Base-by-base conservation (phyloP, 2,113 vertebrate species). In the Promerops cafer region DNA sequence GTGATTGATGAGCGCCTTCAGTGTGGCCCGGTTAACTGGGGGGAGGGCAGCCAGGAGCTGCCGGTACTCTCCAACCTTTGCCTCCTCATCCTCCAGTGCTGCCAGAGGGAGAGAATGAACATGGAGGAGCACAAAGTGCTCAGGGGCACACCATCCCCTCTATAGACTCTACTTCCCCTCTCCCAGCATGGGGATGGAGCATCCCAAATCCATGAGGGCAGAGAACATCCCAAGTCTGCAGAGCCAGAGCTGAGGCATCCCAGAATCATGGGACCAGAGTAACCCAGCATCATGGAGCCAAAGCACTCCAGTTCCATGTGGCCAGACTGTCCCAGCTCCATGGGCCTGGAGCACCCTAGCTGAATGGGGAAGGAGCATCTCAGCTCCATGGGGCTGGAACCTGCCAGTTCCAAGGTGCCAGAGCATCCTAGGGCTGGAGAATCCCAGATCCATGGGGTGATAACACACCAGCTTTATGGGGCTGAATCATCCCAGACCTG, bases 1-100 rank as follows among this genome's bases (percentile, higher is more conserved):
- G 94, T 99, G 99, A 96, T 99, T 98, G 95, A 99, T 98, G n/a
- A 99, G 98, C 0, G 99, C 98, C 95, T 99, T 99, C 97, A 99
- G 96, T 0, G 99, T 99, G 45, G 99, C 99, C 72, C 98, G 98
- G 98, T 99, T 99, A 71, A 99, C 99, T 2, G 72, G 80, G 8
- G 99, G 99, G 56, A 99, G 98, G 68, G 21, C 93, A 68, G 91
- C 94, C 77, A 99, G 96, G 21, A 99, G 98, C 28, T 92, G 76
- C 95, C 95, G 98, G 94, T 99, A 99, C 94, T 98, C 80, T 22
- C 75, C 69, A 31, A 99, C 95, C 96, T 98, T 99, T 28, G 47
- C 71, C 42, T 97, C 97, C 76, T 98, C 98, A 3, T 99, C 98
- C 89, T 98, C 97, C 50, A 98, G 89, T 7, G 84, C 99, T 99